phyloP scores from a whole-genome alignment of 37 sponge, comb jelly and placozoan species.

The Mnemiopsis leidyi region DNA sequence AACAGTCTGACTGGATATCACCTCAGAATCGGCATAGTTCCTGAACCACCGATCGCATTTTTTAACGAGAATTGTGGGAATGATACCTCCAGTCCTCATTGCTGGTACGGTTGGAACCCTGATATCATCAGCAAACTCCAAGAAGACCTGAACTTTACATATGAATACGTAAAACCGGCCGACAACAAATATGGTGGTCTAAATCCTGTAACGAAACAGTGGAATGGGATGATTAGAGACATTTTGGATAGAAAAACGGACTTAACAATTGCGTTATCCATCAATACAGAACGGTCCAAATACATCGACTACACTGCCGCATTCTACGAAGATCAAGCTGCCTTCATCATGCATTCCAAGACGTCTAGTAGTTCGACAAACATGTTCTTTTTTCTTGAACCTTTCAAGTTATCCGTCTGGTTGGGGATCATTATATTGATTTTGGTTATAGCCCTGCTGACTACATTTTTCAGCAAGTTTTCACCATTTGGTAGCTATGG shows the following conservation, averaged over 20 bases:
- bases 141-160: not conserved
- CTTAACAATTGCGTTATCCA: not conserved
- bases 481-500: constrained; percentile 6
- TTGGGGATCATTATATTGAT: not conserved
- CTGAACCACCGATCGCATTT: not conserved
- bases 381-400: not conserved
- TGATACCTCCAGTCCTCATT: not conserved
- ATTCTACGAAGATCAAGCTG: not conserved
- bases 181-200: not conserved
- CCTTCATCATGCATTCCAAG: not conserved
- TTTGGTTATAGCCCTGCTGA: not conserved
- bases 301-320: not conserved
- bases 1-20: not conserved
- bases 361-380: not conserved
- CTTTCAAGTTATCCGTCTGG: not conserved
- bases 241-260: constrained; percentile 7
- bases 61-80: not conserved
- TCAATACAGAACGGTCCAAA: not conserved
- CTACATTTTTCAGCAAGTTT: not conserved
- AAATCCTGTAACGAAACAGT: not conserved
- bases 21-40: not conserved
- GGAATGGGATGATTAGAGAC: not conserved
- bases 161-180: not conserved
- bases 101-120: not conserved
- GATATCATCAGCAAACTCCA: not conserved